Evolutionary conservation across 2,888 invertebrate genomes (phyloP).

Genomic region (Drosophila neotestacea): DNA sequence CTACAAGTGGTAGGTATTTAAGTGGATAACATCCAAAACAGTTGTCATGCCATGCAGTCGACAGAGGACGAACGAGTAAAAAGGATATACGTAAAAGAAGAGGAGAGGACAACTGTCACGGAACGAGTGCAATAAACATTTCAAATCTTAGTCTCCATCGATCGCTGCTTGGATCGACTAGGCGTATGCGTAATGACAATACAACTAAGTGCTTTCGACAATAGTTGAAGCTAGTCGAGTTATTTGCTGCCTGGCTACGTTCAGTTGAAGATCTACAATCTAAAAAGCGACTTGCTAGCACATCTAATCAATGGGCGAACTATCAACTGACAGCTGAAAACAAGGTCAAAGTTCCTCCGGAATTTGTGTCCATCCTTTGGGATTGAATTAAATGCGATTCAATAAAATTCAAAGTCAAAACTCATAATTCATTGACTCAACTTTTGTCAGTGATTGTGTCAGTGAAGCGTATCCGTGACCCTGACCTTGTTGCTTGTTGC

Average conservation of each 20-base stretch:
- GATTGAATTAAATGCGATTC: not conserved
- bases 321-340: conserved; percentile 5
- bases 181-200: conserved; percentile 43
- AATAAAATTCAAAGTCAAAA: conserved; percentile 16
- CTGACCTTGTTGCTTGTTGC: conserved; percentile 38
- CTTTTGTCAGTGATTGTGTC: not conserved
- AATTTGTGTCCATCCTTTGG: not conserved
- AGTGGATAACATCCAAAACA: conserved; percentile 24
- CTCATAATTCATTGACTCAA: conserved; percentile 8
- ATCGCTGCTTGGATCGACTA: conserved; percentile 12
- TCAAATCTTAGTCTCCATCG: not conserved
- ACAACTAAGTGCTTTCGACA: conserved; percentile 24
- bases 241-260: conserved; percentile 29
- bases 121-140: conserved; percentile 11
- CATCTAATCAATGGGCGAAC: conserved; percentile 4
- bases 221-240: conserved; percentile 2
- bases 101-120: conserved; percentile 7
- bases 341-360: conserved; percentile 3
- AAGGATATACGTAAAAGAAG: conserved; percentile 17
- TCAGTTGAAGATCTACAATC: conserved; percentile 13
- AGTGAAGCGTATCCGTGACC: conserved; percentile 14
- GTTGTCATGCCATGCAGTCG: conserved; percentile 68
- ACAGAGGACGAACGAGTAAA: conserved; percentile 39
- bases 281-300: conserved; percentile 4
- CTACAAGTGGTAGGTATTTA: not conserved